Evolutionary conservation across 2,797 vertebrate genomes (phyloP).

Genomic region (Gymnothorax javanicus): DNA sequence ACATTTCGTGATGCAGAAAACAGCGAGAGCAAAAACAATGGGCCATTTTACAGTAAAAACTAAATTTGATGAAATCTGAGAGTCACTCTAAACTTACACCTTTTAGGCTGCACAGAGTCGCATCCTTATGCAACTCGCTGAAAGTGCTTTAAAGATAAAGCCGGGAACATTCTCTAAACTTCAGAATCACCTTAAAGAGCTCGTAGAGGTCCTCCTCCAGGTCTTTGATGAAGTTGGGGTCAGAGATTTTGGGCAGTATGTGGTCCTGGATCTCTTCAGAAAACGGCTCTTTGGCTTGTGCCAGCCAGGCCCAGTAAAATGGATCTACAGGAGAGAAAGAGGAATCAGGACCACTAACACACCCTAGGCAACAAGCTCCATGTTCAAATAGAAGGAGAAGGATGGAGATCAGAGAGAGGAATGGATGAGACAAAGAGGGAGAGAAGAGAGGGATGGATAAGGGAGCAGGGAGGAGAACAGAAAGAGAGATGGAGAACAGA

Average conservation of each 20-base stretch:
- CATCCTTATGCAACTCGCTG: background rate
- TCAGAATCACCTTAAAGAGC: slow-evolving; percentile 88
- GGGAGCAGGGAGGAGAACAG: too few species aligned
- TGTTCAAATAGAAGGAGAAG: too few species aligned
- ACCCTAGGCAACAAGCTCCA: too few species aligned
- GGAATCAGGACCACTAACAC: background rate
- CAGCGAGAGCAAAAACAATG: background rate
- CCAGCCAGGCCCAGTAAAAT: slow-evolving; percentile 98
- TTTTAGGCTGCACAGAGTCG: background rate
- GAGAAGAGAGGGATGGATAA: too few species aligned
- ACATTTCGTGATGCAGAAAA: too few species aligned
- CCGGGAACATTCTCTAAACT: background rate
- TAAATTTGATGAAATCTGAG: background rate
- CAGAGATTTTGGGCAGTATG: slow-evolving; percentile 91
- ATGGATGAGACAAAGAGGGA: too few species aligned
- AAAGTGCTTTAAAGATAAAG: background rate
- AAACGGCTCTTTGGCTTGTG: slow-evolving; percentile 94
- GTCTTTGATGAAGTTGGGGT: slow-evolving; percentile 96
- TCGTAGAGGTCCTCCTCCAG: slow-evolving; percentile 96
- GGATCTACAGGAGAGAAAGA: slow-evolving; percentile 77
- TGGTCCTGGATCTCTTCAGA: slow-evolving; percentile 93
- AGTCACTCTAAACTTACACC: background rate
- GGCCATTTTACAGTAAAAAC: background rate
- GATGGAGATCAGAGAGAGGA: too few species aligned
- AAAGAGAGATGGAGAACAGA: too few species aligned